Conservation (phyloP, 2,797 vertebrate genomes). For the Enteromius mattozi region DNA sequence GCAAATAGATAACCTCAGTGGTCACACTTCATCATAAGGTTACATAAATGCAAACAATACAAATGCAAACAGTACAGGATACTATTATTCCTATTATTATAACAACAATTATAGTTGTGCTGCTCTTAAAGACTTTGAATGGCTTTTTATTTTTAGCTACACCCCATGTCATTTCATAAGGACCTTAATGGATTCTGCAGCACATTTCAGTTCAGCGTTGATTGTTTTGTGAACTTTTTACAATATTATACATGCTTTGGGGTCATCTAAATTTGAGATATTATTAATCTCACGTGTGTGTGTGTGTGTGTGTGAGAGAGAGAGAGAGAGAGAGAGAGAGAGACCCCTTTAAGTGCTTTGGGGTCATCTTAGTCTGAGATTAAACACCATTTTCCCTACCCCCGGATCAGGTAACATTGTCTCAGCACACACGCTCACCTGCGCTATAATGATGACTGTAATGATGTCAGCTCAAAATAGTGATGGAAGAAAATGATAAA, state of each 20-base stretch:
- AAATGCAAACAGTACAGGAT: background rate
- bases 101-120: background rate
- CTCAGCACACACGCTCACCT: constrained; percentile 26
- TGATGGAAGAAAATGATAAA: constrained; percentile 42
- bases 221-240: background rate
- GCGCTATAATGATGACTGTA: constrained; percentile 41
- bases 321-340: too few relatives aligned
- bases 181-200: background rate
- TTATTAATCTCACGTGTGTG: too few relatives aligned
- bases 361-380: background rate
- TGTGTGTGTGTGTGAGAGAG: too few relatives aligned
- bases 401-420: constrained; percentile 3
- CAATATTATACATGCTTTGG: background rate
- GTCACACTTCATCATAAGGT: background rate
- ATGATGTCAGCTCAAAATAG: constrained; percentile 54
- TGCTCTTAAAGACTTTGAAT: background rate
- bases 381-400: background rate
- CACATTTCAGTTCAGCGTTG: background rate
- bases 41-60: background rate
- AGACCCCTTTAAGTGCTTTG: background rate
- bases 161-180: background rate
- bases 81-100: background rate
- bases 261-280: too few relatives aligned
- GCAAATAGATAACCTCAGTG: background rate
- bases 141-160: background rate